Base-by-base conservation (phyloP, 2,888 invertebrate species). In the Chrysopilus asiliformis region DNA sequence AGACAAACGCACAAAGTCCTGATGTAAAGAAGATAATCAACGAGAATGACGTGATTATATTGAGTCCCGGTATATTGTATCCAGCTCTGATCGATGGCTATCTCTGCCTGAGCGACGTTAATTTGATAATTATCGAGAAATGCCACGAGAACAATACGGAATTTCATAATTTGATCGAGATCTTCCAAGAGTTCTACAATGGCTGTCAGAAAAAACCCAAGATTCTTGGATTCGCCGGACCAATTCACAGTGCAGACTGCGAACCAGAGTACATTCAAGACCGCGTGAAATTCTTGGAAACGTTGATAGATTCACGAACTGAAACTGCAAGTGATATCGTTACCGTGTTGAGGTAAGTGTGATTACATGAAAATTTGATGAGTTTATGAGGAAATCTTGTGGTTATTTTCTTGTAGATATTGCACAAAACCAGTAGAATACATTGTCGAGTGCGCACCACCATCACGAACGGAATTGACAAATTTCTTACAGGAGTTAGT, bases 301-400 rank as follows among this genome's bases (percentile, higher is more conserved):
- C 66, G 20, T 68, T 74, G 32, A 65, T 89, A 51, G 65, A 71
- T 46, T 79, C 82, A 41, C 67, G 73, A 45, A 81, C 86, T 45
- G 91, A 93, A 61, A 81, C 93, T 13, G 85, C 89, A 14, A 86
- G 87, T 56, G 89, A 93, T 57, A 80, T 93, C 49, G 80, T 89
- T 38, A 83, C 86, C 0, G 75, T 86, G 38, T 76, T 90, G 49
- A 73, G 85, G 75, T 85, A 62, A 41, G 13, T 36, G 2, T n/a
- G 6, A 12, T n/a, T 28, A 22, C 10, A 8, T 10, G 7, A 10
- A 22, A 8, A 9, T 27, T 6, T 27, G 7, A 9, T n/a, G 13
- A n/a, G 13, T n/a, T n/a, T 6, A 6, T 10, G 6, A 27, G 12
- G 10, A 13, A 10, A 3, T 33, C 16, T 26, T 14, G 39, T 35